phyloP scores from a whole-genome alignment of 2,113 vertebrate species.

The Pteruthius melanotis region DNA sequence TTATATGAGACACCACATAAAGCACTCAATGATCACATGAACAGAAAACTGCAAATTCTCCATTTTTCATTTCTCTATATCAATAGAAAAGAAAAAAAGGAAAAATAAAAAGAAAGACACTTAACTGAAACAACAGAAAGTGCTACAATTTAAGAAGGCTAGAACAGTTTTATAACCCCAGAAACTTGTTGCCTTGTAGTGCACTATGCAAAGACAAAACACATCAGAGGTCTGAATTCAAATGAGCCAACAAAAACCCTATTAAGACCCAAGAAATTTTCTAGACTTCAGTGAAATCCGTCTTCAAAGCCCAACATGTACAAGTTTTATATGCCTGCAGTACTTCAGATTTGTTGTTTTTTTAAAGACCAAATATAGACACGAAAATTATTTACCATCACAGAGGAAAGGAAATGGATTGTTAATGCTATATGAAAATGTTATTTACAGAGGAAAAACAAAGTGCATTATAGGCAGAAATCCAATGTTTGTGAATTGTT shows the following conservation, averaged over 20 bases:
- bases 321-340: background rate
- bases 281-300: background rate
- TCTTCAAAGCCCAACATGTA: background rate
- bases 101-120: background rate
- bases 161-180: background rate
- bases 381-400: background rate
- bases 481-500: background rate
- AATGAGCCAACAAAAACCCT: background rate
- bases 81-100: background rate
- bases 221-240: background rate
- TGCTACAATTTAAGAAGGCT: background rate
- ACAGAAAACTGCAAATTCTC: background rate
- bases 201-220: background rate
- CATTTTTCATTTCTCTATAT: background rate
- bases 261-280: background rate
- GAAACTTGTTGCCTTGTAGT: background rate
- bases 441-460: background rate
- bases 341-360: background rate
- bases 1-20: conserved; percentile 32
- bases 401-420: background rate
- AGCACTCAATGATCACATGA: background rate
- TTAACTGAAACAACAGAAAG: background rate
- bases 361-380: background rate
- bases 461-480: background rate
- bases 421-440: background rate